These are phyloP conservation scores for Epinephelus fuscoguttatus DNA, from an alignment of 2,113 vertebrate species.

Conservation along the genomic window DNA sequence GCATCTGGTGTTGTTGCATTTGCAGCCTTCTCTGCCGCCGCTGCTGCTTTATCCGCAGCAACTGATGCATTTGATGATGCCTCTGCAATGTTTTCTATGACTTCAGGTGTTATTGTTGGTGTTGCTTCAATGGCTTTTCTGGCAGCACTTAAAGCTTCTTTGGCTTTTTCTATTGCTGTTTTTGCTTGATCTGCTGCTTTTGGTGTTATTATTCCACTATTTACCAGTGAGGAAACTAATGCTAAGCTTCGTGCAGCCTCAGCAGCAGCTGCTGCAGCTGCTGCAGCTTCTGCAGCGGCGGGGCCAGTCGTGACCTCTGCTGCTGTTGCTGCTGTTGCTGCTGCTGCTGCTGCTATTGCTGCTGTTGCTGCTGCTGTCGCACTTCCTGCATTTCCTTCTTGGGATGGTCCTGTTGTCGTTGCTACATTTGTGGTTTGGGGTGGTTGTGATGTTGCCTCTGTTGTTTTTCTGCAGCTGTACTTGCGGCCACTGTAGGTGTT, in stretches of 20 bases:
- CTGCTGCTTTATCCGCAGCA: constrained; percentile 9
- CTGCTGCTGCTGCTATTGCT: neutral
- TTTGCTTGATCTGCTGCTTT: neutral
- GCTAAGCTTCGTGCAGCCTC: neutral
- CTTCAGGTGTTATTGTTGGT: neutral
- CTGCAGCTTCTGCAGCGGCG: neutral
- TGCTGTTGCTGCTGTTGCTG: neutral
- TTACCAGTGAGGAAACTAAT: neutral
- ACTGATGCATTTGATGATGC: neutral
- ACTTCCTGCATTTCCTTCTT: too few species aligned
- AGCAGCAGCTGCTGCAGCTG: neutral
- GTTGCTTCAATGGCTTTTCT: neutral
- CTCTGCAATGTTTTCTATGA: neutral
- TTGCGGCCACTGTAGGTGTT: too few species aligned
- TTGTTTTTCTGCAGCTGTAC: too few species aligned
- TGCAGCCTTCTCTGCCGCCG: neutral
- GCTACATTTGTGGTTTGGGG: too few species aligned
- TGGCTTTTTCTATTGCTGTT: neutral
- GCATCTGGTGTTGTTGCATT: neutral
- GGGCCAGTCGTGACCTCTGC: neutral
- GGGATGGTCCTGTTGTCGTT: too few species aligned
- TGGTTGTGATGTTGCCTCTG: too few species aligned
- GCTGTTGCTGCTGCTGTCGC: neutral
- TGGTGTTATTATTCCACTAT: neutral
- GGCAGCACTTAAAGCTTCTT: neutral